Percentiles rank a stretch among this genome's conserved stretches.
These are phyloP conservation scores for Coracias cyanogaster DNA, from an alignment of 2,797 vertebrate genomes.

Conservation along the genomic window DNA sequence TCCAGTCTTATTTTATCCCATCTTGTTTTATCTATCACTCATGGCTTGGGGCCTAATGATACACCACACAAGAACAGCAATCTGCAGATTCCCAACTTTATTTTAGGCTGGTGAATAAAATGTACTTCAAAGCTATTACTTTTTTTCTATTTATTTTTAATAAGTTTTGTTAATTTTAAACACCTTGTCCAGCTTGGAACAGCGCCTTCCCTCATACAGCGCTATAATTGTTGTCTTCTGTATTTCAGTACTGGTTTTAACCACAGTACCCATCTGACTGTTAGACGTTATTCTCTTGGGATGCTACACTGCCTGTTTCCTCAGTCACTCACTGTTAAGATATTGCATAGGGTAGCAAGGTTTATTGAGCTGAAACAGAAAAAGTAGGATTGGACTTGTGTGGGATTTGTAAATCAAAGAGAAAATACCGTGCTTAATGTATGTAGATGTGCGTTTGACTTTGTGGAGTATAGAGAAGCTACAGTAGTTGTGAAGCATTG, in stretches of 20 bases:
- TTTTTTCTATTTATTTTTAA: neutral
- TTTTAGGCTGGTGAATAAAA: neutral
- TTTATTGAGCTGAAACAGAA: neutral
- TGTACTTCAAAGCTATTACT: neutral
- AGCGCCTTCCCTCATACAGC: neutral
- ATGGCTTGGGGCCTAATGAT: neutral
- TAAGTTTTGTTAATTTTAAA: neutral
- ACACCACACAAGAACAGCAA: fast-evolving
- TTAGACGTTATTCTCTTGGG: neutral
- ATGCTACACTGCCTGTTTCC: neutral
- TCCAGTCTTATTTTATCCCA: neutral
- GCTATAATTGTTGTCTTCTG: neutral
- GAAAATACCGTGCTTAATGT: neutral
- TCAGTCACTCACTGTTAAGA: neutral
- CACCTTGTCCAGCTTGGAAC: neutral
- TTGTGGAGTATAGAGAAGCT: neutral
- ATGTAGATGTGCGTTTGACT: neutral
- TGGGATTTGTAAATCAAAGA: neutral
- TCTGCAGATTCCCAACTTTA: neutral
- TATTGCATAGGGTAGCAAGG: neutral
- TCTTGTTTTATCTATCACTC: neutral
- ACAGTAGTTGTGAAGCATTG: neutral
- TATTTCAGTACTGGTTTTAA: neutral
- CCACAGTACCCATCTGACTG: neutral
- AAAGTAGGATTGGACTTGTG: neutral